Evolutionary conservation across 2,797 vertebrate species (phyloP).

Genomic region (Lithobates sylvaticus): DNA sequence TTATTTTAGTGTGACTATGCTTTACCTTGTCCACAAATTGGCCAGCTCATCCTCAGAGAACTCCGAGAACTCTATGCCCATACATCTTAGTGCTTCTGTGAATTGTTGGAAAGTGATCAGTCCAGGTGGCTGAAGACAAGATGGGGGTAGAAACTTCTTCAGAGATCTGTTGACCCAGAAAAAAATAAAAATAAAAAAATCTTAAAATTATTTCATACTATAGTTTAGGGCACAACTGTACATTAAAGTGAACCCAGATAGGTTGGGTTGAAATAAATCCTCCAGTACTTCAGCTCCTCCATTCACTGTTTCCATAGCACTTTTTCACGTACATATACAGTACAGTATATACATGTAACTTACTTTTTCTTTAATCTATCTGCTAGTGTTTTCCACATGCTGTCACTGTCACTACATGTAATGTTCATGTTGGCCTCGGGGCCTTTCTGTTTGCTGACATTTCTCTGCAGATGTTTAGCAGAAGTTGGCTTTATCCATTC

Average conservation of each 20-base stretch:
- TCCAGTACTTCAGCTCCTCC: too few relatives aligned
- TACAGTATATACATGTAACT: not conserved
- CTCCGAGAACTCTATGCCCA: constrained; percentile 19
- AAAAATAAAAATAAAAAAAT: not conserved
- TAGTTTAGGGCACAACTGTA: not conserved
- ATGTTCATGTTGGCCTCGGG: not conserved
- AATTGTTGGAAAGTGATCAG: constrained; percentile 48
- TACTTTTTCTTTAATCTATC: constrained; percentile 33
- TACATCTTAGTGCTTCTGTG: constrained; percentile 24
- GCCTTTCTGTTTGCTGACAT: not conserved
- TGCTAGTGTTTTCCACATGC: constrained; percentile 22
- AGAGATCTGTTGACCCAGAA: constrained; percentile 7
- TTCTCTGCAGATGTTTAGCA: constrained; percentile 29
- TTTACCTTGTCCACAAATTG: constrained; percentile 57
- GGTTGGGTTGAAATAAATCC: too few relatives aligned
- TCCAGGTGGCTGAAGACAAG: constrained; percentile 39
- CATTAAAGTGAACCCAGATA: too few relatives aligned
- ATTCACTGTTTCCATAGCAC: not conserved
- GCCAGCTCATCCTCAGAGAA: constrained; percentile 31
- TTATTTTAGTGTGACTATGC: not conserved
- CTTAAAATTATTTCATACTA: not conserved
- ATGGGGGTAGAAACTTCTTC: constrained; percentile 36
- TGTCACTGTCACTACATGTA: constrained; percentile 2
- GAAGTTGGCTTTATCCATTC: constrained; percentile 48
- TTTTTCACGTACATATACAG: not conserved